Evolutionary conservation across 2,888 invertebrate species (phyloP).

Genomic region (Clepsis dumicolana): DNA sequence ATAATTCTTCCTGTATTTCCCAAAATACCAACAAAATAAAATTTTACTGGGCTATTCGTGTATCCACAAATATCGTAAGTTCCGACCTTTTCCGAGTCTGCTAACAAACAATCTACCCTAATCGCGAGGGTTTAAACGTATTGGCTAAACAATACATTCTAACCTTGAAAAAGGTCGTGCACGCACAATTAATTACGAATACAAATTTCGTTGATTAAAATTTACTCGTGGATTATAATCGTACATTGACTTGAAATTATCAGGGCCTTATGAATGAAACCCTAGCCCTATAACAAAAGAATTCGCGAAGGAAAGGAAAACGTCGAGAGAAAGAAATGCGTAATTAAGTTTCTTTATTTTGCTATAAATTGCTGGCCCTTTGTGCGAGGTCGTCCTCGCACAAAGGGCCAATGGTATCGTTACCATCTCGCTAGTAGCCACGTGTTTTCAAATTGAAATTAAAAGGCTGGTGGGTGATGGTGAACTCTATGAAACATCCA

Average conservation of each 20-base stretch:
- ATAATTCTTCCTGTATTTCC: no score
- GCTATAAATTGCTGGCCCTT: not conserved
- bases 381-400: not conserved
- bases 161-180: not conserved
- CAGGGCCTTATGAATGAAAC: conserved; percentile 13
- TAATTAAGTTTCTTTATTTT: conserved; percentile 25
- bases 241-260: not conserved
- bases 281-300: conserved; percentile 15
- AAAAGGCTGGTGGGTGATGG: no score
- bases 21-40: no score
- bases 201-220: not conserved
- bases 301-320: conserved; percentile 7
- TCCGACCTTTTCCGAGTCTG: no score
- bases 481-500: no score
- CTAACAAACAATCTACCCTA: not conserved
- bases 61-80: no score
- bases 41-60: no score
- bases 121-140: not conserved
- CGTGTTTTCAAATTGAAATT: not conserved
- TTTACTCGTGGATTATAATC: not conserved
- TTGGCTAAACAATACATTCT: not conserved
- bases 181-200: not conserved
- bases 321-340: conserved; percentile 10
- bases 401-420: not conserved
- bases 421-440: not conserved